Evolutionary conservation across 2,797 vertebrate genomes (phyloP), one percentile per base, ranked within the genome.

Genomic region (Enteromius trimaculatus): DNA sequence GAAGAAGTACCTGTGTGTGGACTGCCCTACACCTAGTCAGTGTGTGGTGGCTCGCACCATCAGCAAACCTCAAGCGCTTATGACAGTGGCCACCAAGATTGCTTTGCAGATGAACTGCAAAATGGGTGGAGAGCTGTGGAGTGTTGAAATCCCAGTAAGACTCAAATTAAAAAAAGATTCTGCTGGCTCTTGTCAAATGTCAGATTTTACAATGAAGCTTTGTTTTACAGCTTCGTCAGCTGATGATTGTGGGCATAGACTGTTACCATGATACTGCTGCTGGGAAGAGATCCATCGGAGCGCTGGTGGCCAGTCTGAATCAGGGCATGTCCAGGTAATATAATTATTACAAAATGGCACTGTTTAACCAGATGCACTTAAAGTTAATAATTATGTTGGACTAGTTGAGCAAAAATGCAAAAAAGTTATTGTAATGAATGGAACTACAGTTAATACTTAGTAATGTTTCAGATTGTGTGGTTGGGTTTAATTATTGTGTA

Each of bases 91-190:
- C 4, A 97, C 97, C 3, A 99, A 99, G 93, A 97, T 99, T 1
- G 96, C 95, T 13, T 89, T 99, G 72, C 98, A 99, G 89, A 97
- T 99, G 91, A 96, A 96, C 81, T 99, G 97, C 90, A 99, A 99
- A 92, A 97, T 99, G 95, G 97, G 98, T 26, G 98, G 98, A 86
- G 98, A 99, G 60, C 96, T 99, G 14, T 99, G 98, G 98, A 95
- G 94, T 2, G 93, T 99, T 0, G 97, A 99, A 80, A 97, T 99
- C 83, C 98, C 98, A 0, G 98, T 98, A 90, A 94, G 95, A 85
- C 6, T 14, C 7, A 37, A 26, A 44, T 62, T 8, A 19, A n/a
- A n/a, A n/a, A n/a, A n/a, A n/a, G n/a, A n/a, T n/a, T n/a, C 29
- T 77, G 9, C 26, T 31, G 23, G 31, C 21, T 66, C 31, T 49